phyloP scores from a whole-genome alignment of 2,113 vertebrate species.

The Vidua chalybeata region DNA sequence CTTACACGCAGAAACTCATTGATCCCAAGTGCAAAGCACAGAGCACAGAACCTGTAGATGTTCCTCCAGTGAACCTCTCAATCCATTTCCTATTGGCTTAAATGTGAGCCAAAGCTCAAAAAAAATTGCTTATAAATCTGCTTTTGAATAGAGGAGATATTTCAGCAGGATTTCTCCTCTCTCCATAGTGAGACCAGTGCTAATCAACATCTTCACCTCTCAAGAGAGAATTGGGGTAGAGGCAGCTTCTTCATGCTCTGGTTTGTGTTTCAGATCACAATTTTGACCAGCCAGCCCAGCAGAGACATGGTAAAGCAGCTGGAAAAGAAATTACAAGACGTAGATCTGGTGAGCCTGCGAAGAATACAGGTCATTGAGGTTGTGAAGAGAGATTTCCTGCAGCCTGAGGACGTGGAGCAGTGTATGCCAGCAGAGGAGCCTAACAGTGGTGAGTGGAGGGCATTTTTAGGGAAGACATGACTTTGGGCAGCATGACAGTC shows the following conservation, averaged over 20 bases:
- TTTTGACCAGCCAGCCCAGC: slow-evolving; percentile 84
- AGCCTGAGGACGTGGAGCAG: slow-evolving; percentile 44
- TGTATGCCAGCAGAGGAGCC: slow-evolving; percentile 57
- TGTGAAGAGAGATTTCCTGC: slow-evolving; percentile 37
- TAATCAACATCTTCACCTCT: neutral
- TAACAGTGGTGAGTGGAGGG: slow-evolving; percentile 29
- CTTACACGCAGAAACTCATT: neutral
- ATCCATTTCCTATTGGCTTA: neutral
- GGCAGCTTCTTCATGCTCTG: neutral
- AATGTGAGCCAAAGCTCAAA: neutral
- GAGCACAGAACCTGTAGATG: neutral
- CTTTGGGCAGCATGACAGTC: neutral
- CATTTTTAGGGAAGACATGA: neutral
- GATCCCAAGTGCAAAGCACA: neutral
- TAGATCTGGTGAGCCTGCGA: slow-evolving; percentile 79
- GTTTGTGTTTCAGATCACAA: slow-evolving; percentile 80
- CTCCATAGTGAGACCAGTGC: neutral
- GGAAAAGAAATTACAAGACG: slow-evolving; percentile 79
- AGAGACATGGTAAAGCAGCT: slow-evolving; percentile 76
- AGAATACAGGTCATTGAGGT: slow-evolving; percentile 85
- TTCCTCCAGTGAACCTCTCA: neutral
- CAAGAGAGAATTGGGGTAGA: neutral
- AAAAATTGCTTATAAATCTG: neutral
- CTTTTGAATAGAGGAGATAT: neutral
- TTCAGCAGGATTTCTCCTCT: neutral